Percentiles rank a stretch among this genome's conserved stretches.
Evolutionary conservation across 2,888 invertebrate genomes (phyloP).

Genomic region (Orthonevra nobilis): DNA sequence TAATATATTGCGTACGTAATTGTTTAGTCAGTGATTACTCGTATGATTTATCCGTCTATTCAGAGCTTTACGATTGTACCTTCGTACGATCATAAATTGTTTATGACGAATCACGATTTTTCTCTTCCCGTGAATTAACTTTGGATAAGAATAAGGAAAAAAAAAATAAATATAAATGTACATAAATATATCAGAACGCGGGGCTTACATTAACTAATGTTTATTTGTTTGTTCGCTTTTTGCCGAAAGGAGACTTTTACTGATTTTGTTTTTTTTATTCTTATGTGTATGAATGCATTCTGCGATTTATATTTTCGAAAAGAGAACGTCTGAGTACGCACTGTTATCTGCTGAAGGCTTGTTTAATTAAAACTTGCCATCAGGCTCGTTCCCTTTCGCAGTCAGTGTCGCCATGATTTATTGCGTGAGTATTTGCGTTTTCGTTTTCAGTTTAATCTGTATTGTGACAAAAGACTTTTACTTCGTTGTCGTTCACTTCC

Average conservation of each 20-base stretch:
- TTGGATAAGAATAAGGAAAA: slow-evolving; percentile 5
- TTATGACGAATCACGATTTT: not conserved
- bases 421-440: slow-evolving; percentile 7
- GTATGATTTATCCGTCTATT: not conserved
- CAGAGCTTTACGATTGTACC: too few relatives aligned
- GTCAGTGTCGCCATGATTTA: too few relatives aligned
- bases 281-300: not conserved
- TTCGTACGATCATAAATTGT: slow-evolving; percentile 13
- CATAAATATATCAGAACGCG: slow-evolving; percentile 23
- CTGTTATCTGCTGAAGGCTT: slow-evolving; percentile 19
- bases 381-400: too few relatives aligned
- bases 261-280: not conserved
- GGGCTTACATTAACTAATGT: slow-evolving; percentile 21
- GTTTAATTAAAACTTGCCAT: slow-evolving; percentile 10
- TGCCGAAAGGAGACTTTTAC: slow-evolving; percentile 23
- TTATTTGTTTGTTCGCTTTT: slow-evolving; percentile 26
- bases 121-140: not conserved
- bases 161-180: too few relatives aligned
- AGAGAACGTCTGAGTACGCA: not conserved
- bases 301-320: slow-evolving; percentile 11
- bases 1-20: too few relatives aligned
- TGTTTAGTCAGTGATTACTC: too few relatives aligned
- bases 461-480: too few relatives aligned
- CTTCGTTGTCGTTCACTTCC: too few relatives aligned
- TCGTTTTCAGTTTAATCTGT: not conserved